These are phyloP conservation scores for Camelus bactrianus DNA, from an alignment of 2,113 vertebrate species.

Conservation along the genomic window DNA sequence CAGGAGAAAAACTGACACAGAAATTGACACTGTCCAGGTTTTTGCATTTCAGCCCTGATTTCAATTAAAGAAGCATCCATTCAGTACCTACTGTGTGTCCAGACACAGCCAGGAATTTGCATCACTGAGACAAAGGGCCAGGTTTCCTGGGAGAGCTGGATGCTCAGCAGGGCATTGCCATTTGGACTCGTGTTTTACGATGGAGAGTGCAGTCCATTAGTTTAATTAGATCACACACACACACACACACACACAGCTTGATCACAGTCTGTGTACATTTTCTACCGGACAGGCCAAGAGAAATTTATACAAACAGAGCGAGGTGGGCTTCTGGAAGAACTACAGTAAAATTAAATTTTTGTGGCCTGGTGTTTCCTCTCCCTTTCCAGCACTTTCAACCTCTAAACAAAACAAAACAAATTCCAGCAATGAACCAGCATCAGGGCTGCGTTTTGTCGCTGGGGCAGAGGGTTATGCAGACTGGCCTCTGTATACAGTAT, in stretches of 20 bases:
- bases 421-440: not conserved
- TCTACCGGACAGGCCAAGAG: constrained; percentile 66
- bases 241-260: not conserved
- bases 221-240: constrained; percentile 46
- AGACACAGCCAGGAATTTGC: not conserved
- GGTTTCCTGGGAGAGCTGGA: not conserved
- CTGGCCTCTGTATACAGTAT: too few species aligned
- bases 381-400: constrained; percentile 27
- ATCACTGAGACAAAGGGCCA: not conserved
- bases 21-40: not conserved
- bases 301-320: constrained; percentile 45
- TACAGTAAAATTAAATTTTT: constrained; percentile 76
- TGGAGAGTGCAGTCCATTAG: constrained; percentile 71
- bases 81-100: not conserved
- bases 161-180: not conserved
- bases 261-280: not conserved
- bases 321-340: constrained; percentile 49
- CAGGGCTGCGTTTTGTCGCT: not conserved
- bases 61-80: not conserved
- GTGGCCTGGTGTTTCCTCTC: constrained; percentile 53
- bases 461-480: not conserved
- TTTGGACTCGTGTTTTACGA: constrained; percentile 34
- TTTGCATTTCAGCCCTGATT: not conserved
- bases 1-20: not conserved
- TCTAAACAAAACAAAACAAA: constrained; percentile 51